Evolutionary conservation across 2,888 invertebrate genomes (phyloP), one percentile per base, ranked within the genome.

Genomic region (Polymixis flavicincta): DNA sequence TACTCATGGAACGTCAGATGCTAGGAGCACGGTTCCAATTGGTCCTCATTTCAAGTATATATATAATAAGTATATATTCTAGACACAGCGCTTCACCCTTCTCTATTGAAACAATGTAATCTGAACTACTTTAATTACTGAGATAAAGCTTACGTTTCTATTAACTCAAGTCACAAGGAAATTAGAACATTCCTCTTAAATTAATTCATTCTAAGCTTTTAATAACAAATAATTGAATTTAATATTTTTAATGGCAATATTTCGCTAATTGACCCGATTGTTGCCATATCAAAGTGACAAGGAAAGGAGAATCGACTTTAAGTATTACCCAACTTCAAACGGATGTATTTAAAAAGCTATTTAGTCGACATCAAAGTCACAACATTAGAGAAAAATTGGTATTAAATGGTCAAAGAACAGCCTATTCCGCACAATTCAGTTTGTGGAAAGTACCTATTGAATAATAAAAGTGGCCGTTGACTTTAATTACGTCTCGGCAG

Each of bases 401-500:
- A 80, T 80, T 80, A 82, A 86, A 85, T 85, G 85, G 86, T 86
- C 85, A 85, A 86, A 88, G 79, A 85, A 83, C 81, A 74, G 72
- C 81, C 77, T 84, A 82, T 81, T 87, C 68, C 25, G 66, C 48
- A 66, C 74, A 83, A 85, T 85, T 83, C 81, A 73, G 80, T 84
- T 84, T 83, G 79, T 72, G 74, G 67, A 73, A 86, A 90, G 88
- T 80, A 67, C 84, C 86, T 84, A 88, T 89, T 87, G 85, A 86
- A 88, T 87, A 88, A 88, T 89, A 87, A 84, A 88, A 88, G 81
- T 81, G 83, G 78, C 70, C 83, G 83, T 87, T 87, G 83, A 75
- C 76, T 90, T 87, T 90, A 91, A 91, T 91, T 89, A 82, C 87
- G 74, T 85, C 83, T 88, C 87, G 83, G 79, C 68, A 82, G 79